These are phyloP conservation scores for Tenualosa ilisha DNA, from an alignment of 2,797 vertebrate genomes.

Conservation along the genomic window DNA sequence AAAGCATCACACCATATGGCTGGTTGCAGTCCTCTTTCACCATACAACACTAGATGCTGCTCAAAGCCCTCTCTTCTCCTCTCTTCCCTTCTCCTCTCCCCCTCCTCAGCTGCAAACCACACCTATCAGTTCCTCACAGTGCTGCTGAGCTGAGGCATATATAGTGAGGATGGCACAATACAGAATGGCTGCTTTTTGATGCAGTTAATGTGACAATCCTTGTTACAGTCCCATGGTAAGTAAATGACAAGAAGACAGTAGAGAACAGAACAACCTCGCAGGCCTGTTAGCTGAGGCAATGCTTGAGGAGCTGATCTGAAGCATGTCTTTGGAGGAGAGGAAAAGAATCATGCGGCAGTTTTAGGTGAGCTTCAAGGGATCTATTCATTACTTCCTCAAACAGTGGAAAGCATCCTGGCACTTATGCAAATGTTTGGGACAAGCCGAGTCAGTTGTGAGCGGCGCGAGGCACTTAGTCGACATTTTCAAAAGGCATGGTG, in stretches of 20 bases:
- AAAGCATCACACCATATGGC: too few relatives aligned
- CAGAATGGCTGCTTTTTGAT: not conserved
- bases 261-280: not conserved
- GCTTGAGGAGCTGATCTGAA: not conserved
- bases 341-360: not conserved
- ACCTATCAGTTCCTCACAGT: not conserved
- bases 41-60: slow-evolving; percentile 49
- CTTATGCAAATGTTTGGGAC: slow-evolving; percentile 62
- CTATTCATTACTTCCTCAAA: not conserved
- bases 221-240: not conserved
- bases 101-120: not conserved
- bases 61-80: slow-evolving; percentile 21
- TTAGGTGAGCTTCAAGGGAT: not conserved
- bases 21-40: slow-evolving; percentile 49
- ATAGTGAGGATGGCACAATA: not conserved
- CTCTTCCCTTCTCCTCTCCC: not conserved
- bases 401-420: slow-evolving; percentile 54
- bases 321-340: not conserved
- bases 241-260: not conserved
- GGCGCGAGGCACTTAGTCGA: slow-evolving; percentile 31
- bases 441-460: slow-evolving; percentile 53
- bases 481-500: slow-evolving; percentile 30
- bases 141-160: not conserved
- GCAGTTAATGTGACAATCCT: not conserved
- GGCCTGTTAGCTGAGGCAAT: not conserved